phyloP scores from a whole-genome alignment of 2,797 vertebrate species.

The Tachyglossus aculeatus region DNA sequence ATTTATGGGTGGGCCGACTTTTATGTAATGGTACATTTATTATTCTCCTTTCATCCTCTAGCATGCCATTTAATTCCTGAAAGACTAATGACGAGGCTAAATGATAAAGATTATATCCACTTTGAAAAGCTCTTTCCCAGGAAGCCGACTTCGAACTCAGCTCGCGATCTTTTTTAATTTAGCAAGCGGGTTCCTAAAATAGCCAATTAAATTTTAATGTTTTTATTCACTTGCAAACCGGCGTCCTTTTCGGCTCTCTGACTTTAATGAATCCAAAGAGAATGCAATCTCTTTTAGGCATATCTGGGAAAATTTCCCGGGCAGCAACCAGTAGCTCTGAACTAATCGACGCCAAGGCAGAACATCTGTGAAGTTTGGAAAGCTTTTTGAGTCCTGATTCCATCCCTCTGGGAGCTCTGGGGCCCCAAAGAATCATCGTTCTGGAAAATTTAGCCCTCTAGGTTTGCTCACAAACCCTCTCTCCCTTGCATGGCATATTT shows the following conservation, averaged over 20 bases:
- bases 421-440: too few species aligned
- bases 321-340: too few species aligned
- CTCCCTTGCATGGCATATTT: too few species aligned
- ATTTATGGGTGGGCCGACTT: slow-evolving; percentile 65
- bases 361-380: too few species aligned
- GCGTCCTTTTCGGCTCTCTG: not conserved
- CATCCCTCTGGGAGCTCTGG: too few species aligned
- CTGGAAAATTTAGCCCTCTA: too few species aligned
- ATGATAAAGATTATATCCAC: slow-evolving; percentile 58
- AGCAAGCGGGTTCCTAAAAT: slow-evolving; percentile 42
- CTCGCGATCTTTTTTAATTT: slow-evolving; percentile 44
- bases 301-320: too few species aligned
- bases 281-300: too few species aligned
- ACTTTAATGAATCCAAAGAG: slow-evolving; percentile 6
- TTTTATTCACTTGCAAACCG: slow-evolving; percentile 35
- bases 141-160: slow-evolving; percentile 57
- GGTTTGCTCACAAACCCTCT: too few species aligned
- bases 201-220: slow-evolving; percentile 23
- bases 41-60: slow-evolving; percentile 65
- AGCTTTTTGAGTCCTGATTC: too few species aligned
- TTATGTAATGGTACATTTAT: slow-evolving; percentile 59
- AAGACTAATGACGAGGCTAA: slow-evolving; percentile 53
- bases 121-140: slow-evolving; percentile 55
- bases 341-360: too few species aligned
- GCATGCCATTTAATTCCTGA: slow-evolving; percentile 60